These are phyloP conservation scores for Thumatha senex DNA, from an alignment of 2,888 invertebrate species.

Conservation along the genomic window DNA sequence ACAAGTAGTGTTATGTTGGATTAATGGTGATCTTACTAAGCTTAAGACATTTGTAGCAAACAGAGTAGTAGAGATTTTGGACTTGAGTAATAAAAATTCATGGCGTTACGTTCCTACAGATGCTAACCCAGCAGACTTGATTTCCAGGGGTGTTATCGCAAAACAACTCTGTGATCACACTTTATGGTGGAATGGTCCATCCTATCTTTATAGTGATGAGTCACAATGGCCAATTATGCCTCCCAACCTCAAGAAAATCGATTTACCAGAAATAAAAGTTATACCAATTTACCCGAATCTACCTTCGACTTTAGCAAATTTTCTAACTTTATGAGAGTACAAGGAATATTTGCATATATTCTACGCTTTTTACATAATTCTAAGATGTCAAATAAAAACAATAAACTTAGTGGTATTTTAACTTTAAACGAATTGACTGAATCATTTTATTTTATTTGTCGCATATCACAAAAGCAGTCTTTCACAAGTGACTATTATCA, in stretches of 20 bases:
- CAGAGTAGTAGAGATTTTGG: background rate
- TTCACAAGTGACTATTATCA: too few relatives aligned
- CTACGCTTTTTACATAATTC: background rate
- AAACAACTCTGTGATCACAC: background rate
- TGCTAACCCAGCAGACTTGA: background rate
- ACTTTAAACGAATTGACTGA: background rate
- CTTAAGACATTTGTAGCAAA: background rate
- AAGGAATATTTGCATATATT: too few relatives aligned
- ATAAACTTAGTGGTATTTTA: background rate
- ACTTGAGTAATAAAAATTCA: background rate
- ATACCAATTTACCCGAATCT: too few relatives aligned
- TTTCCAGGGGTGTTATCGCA: background rate
- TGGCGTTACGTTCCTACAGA: background rate
- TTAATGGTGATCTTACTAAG: background rate
- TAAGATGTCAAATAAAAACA: background rate
- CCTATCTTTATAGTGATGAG: background rate
- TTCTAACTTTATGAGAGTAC: too few relatives aligned
- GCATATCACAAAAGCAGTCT: slow-evolving; percentile 1
- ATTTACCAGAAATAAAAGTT: too few relatives aligned
- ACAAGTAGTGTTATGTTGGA: background rate
- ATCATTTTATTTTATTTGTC: background rate
- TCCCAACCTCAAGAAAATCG: too few relatives aligned
- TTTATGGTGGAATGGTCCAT: background rate
- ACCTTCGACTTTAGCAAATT: too few relatives aligned
- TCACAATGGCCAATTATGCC: background rate